These are phyloP conservation scores for Mesoligia furuncula DNA, from an alignment of 2,888 invertebrate species.

Conservation along the genomic window DNA sequence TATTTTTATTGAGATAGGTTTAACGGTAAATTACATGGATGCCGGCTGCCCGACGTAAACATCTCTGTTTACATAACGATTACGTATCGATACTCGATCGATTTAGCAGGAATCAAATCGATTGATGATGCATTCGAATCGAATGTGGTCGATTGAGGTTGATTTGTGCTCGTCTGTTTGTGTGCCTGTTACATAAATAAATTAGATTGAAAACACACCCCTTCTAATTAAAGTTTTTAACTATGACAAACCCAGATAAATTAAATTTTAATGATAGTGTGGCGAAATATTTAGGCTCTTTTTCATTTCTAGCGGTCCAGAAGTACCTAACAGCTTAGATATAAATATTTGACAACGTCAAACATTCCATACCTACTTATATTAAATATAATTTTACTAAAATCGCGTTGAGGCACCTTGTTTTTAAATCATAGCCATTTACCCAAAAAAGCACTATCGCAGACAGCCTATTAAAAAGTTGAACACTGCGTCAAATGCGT, in stretches of 20 bases:
- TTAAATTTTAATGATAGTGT: neutral
- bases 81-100: constrained; percentile 53
- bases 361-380: neutral
- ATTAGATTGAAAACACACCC: neutral
- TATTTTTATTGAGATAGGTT: constrained; percentile 21
- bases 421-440: neutral
- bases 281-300: neutral
- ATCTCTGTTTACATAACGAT: constrained; percentile 55
- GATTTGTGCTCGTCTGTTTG: constrained; percentile 8
- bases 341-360: neutral
- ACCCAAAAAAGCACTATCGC: neutral
- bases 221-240: neutral
- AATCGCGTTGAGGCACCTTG: neutral
- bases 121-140: constrained; percentile 53
- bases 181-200: constrained; percentile 1
- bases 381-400: neutral
- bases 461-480: neutral
- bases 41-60: constrained; percentile 38
- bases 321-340: neutral
- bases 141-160: constrained; percentile 31
- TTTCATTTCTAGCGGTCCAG: neutral
- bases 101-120: constrained; percentile 53
- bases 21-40: constrained; percentile 20
- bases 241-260: neutral
- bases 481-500: neutral